Evolutionary conservation across 2,888 invertebrate species (phyloP).

Genomic region (Ceramica pisi): DNA sequence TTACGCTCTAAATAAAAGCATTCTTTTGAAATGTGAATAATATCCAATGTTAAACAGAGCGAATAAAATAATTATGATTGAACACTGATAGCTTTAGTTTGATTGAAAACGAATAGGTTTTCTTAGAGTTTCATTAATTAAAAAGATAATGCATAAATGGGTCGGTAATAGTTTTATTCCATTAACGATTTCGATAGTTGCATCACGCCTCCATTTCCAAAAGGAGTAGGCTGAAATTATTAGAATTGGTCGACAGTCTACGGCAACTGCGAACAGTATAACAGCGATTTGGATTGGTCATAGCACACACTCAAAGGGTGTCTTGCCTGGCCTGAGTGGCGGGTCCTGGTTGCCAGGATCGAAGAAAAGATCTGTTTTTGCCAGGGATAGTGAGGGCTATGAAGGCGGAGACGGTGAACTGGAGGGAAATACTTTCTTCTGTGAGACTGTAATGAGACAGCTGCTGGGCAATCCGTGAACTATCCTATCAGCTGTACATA

Average conservation of each 20-base stretch:
- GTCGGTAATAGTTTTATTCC: not conserved
- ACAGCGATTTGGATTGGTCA: too few relatives aligned
- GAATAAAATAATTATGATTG: slow-evolving; percentile 32
- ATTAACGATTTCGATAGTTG: not conserved
- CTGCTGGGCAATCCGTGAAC: too few relatives aligned
- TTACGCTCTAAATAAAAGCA: slow-evolving; percentile 31
- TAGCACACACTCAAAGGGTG: too few relatives aligned
- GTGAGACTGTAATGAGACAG: too few relatives aligned
- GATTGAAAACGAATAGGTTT: slow-evolving; percentile 1
- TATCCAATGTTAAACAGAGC: slow-evolving; percentile 40
- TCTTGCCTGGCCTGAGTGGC: too few relatives aligned
- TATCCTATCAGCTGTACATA: too few relatives aligned
- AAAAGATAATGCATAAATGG: not conserved
- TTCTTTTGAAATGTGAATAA: slow-evolving; percentile 18
- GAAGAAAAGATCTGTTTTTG: too few relatives aligned
- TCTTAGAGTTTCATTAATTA: not conserved
- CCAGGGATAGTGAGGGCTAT: too few relatives aligned
- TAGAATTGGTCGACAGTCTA: not conserved
- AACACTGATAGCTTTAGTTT: slow-evolving; percentile 21
- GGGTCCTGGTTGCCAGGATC: too few relatives aligned
- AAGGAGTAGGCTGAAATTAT: not conserved
- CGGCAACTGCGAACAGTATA: too few relatives aligned
- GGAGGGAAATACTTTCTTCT: too few relatives aligned
- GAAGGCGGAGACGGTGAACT: too few relatives aligned
- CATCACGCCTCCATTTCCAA: not conserved